Evolutionary conservation across 2,797 vertebrate species (phyloP).

Genomic region (Fratercula arctica): DNA sequence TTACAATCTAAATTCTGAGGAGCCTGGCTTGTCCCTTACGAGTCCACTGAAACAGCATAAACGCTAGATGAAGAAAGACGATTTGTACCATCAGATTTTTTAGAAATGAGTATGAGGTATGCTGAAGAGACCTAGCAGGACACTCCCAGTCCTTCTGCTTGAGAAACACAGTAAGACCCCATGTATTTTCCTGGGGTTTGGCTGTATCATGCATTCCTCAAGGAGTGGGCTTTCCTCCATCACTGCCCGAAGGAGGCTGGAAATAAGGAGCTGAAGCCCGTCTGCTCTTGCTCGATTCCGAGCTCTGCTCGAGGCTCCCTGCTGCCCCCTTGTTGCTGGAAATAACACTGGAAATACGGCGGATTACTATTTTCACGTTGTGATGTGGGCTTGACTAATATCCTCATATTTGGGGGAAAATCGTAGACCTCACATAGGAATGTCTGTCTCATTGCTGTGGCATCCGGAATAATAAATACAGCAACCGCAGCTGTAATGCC

Average conservation of each 20-base stretch:
- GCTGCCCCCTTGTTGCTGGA: constrained; percentile 68
- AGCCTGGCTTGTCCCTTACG: neutral
- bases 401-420: constrained; percentile 38
- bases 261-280: neutral
- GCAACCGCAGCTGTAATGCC: neutral
- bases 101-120: neutral
- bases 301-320: constrained; percentile 50
- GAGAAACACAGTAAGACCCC: neutral
- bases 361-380: neutral
- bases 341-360: neutral
- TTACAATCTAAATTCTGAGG: neutral
- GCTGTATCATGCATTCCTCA: neutral
- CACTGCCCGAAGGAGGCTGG: neutral
- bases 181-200: neutral
- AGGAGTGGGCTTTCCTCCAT: neutral
- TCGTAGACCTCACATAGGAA: constrained; percentile 17
- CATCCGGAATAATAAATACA: constrained; percentile 34
- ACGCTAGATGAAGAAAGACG: neutral
- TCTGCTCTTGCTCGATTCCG: neutral
- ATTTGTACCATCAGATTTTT: neutral
- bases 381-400: constrained; percentile 12
- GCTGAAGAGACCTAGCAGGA: neutral
- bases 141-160: neutral
- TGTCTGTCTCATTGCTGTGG: constrained; percentile 51
- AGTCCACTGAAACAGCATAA: neutral